Conservation (phyloP, 1,140 invertebrate genomes). For the Maconellicoccus hirsutus region DNA sequence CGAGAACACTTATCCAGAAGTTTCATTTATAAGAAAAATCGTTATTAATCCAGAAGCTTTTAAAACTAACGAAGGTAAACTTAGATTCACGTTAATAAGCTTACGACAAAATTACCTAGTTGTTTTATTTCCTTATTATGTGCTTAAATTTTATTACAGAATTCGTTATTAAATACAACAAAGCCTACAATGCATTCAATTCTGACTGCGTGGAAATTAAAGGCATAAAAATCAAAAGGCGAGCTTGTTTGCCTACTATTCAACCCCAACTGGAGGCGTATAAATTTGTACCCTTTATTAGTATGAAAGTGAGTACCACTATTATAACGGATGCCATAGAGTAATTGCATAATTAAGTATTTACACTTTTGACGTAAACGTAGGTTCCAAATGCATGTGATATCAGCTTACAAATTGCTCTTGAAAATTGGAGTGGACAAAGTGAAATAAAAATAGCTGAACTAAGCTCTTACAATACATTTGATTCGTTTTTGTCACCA, state of each 20-base stretch:
- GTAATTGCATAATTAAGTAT: not conserved
- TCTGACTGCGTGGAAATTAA: not conserved
- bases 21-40: conserved; percentile 2
- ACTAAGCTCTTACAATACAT: not conserved
- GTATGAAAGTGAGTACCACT: not conserved
- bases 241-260: not conserved
- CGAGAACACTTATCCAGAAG: not conserved
- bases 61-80: not conserved
- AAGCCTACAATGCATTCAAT: not conserved
- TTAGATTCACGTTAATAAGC: too few species aligned
- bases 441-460: not conserved
- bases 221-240: not conserved
- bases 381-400: not conserved
- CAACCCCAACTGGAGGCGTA: not conserved
- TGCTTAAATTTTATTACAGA: not conserved
- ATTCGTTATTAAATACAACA: not conserved
- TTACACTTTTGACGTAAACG: not conserved
- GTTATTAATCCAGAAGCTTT: not conserved
- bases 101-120: too few species aligned
- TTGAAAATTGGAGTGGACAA: conserved; percentile 9
- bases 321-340: not conserved
- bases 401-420: not conserved
- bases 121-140: too few species aligned
- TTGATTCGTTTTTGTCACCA: not conserved
- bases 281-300: not conserved